A percentile compares a stretch with the other conserved stretches of the same genome.
Conservation (phyloP, 1,140 invertebrate genomes). For the Meteorus sp. region DNA sequence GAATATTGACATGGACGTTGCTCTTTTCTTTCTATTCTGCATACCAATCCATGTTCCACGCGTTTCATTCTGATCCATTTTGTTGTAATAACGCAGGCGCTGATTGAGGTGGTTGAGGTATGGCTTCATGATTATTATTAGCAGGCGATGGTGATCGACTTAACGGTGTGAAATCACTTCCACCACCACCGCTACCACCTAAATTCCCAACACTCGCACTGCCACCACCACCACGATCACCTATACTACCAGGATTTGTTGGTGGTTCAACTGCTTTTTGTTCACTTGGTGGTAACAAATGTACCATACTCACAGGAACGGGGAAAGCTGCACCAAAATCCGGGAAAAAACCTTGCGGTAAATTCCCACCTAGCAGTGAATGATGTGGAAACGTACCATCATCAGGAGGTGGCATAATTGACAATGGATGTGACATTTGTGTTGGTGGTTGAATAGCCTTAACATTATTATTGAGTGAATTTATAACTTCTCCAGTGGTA, state of each 20-base stretch:
- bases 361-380: slow-evolving; percentile 64
- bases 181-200: slow-evolving; percentile 18
- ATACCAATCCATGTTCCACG: neutral
- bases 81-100: slow-evolving; percentile 52
- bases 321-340: slow-evolving; percentile 78
- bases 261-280: slow-evolving; percentile 58
- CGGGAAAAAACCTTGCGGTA: slow-evolving; percentile 72
- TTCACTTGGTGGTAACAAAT: slow-evolving; percentile 75
- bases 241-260: slow-evolving; percentile 27
- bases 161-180: slow-evolving; percentile 20
- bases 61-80: slow-evolving; percentile 49
- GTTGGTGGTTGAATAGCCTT: slow-evolving; percentile 62
- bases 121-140: slow-evolving; percentile 37
- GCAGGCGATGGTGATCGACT: slow-evolving; percentile 33
- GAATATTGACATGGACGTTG: too few species aligned
- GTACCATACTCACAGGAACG: slow-evolving; percentile 81
- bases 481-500: slow-evolving; percentile 68
- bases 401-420: slow-evolving; percentile 39
- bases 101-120: slow-evolving; percentile 47
- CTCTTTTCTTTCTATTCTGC: slow-evolving; percentile 2
- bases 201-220: slow-evolving; percentile 16
- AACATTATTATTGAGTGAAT: slow-evolving; percentile 71
- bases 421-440: slow-evolving; percentile 54
- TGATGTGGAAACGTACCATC: slow-evolving; percentile 60
- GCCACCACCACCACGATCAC: slow-evolving; percentile 15